Evolutionary conservation across 2,113 vertebrate species (phyloP), one percentile per base, ranked within the genome.

Genomic region (Eretmochelys imbricata): DNA sequence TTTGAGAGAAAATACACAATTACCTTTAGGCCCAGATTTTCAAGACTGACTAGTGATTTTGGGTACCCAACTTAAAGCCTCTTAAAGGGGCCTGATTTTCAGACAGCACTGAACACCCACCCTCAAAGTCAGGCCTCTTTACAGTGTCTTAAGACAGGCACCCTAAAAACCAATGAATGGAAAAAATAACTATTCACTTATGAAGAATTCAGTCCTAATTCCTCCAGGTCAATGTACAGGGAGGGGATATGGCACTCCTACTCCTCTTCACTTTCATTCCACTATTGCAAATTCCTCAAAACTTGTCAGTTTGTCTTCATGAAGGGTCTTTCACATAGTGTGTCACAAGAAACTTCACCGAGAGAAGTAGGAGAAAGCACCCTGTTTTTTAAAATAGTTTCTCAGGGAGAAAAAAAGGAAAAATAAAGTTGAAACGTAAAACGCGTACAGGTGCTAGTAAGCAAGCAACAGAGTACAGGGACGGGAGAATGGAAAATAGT

Each of bases 261-360:
- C 22, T 5, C 38, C 6, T 27, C 24, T 7, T n/a, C 49, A 0
- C 3, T 57, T 57, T 7, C 5, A 59, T 17, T 10, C 29, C 49
- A 13, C 51, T 59, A 1, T 2, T 55, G 85, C 0, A 0, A 89
- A 84, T 3, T 1, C 76, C 12, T 10, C 0, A 0, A 54, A 69
- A 13, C 19, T 69, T 22, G 3, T 89, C 69, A 87, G 31, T 14
- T 82, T 86, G 84, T 91, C 89, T 85, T 91, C 35, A 72, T 3
- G 19, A 38, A 72, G 4, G 19, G n/a, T 20, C 31, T 65, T 65
- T 72, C 65, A 38, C 17, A 22, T 6, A 29, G 27, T 62, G 55
- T 57, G 57, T 57, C 55, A 57, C 55, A 57, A 27, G 55, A 57
- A 27, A 27, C 55, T 57, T 57, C 25, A 27, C 55, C 10, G 55